Conservation (phyloP, 2,888 invertebrate species). For the Troglohyphantes excavatus region DNA sequence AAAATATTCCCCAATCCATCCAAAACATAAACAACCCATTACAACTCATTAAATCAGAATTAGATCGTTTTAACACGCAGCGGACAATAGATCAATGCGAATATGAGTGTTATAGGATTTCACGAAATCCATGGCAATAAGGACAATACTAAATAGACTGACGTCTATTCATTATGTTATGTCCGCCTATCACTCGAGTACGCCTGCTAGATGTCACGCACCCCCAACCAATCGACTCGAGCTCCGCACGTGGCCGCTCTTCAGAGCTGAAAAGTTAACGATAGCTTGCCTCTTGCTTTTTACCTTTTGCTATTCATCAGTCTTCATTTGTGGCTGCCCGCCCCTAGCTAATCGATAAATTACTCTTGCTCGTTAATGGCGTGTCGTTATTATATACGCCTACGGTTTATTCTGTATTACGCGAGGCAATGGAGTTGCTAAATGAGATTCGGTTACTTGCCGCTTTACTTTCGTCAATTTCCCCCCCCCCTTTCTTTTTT, state of each 20-base stretch:
- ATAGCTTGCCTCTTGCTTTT: slow-evolving; percentile 2
- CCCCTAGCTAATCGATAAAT: slow-evolving; percentile 69
- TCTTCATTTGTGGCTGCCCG: slow-evolving; percentile 48
- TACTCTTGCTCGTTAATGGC: slow-evolving; percentile 68
- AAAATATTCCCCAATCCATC: background rate
- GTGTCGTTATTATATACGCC: slow-evolving; percentile 66
- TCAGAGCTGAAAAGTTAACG: background rate
- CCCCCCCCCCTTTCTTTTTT: no score
- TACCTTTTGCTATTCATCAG: slow-evolving; percentile 44
- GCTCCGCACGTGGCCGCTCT: slow-evolving; percentile 1
- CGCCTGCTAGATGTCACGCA: slow-evolving; percentile 5
- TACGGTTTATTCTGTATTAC: slow-evolving; percentile 54
- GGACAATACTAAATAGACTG: background rate
- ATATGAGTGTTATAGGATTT: background rate
- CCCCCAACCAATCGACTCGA: slow-evolving; percentile 52
- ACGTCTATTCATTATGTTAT: background rate
- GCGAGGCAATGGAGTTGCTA: slow-evolving; percentile 30
- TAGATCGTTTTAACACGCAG: background rate
- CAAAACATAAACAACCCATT: background rate
- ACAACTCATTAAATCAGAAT: slow-evolving; percentile 1
- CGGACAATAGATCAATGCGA: background rate
- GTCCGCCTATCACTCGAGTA: background rate
- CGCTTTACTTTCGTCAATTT: no score
- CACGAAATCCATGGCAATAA: slow-evolving; percentile 4
- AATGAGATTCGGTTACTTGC: no score